Percentiles rank a stretch among this genome's conserved stretches.
Conservation (phyloP, 1,140 invertebrate genomes). For the Nomia melanderi region DNA sequence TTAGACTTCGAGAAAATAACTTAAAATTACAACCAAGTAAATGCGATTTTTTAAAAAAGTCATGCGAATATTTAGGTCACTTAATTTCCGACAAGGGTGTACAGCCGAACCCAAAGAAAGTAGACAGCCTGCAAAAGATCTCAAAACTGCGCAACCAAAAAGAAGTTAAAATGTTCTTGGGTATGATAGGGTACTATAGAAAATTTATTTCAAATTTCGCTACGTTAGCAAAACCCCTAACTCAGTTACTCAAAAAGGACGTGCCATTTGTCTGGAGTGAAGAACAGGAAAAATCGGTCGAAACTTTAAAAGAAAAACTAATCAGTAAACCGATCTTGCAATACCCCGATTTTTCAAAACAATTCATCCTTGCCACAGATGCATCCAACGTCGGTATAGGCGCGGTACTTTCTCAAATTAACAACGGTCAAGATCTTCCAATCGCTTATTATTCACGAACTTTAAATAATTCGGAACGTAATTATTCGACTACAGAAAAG, state of each 20-base stretch:
- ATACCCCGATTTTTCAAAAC: no score
- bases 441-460: background rate
- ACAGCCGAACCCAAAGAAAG: background rate
- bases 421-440: no score
- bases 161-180: background rate
- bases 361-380: no score
- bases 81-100: background rate
- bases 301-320: no score
- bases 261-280: background rate
- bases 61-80: background rate
- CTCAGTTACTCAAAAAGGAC: background rate
- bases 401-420: no score
- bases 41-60: background rate
- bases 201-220: background rate
- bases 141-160: background rate
- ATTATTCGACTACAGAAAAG: no score
- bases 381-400: no score
- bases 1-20: background rate
- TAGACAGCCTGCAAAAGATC: background rate
- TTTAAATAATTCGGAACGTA: background rate
- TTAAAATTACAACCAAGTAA: constrained; percentile 3
- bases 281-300: no score
- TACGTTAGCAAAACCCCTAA: background rate
- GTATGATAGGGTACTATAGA: background rate
- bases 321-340: background rate